Conservation (phyloP, 2,797 vertebrate species). For the Cuniculus paca region DNA sequence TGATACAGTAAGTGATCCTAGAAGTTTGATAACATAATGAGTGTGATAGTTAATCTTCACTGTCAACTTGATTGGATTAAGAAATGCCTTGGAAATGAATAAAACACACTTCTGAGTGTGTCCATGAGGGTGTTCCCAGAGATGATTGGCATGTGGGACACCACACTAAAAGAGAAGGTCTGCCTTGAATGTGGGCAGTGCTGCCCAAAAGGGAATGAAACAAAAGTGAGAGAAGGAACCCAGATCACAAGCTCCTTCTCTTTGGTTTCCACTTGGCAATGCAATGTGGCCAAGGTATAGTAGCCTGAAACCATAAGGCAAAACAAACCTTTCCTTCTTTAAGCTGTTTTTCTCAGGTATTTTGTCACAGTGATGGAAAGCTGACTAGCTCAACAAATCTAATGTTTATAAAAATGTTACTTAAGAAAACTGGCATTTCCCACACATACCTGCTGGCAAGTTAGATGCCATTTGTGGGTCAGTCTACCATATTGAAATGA, state of each 20-base stretch:
- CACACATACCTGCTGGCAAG: neutral
- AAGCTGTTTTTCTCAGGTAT: neutral
- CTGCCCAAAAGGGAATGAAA: neutral
- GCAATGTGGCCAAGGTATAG: neutral
- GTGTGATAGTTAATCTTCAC: neutral
- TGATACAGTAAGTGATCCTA: neutral
- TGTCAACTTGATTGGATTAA: neutral
- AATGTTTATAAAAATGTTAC: neutral
- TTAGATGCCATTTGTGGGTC: neutral
- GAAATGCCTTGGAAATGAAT: neutral
- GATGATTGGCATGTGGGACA: neutral
- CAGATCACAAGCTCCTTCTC: neutral
- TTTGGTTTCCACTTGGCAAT: neutral
- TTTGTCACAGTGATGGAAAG: neutral
- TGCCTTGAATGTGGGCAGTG: neutral
- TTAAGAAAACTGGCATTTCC: neutral
- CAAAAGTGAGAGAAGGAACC: neutral
- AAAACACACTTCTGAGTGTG: neutral
- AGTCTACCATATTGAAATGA: constrained; percentile 16
- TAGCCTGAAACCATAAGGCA: neutral
- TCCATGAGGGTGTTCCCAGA: neutral
- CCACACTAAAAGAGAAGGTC: neutral
- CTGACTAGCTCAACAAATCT: neutral
- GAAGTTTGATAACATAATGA: neutral
- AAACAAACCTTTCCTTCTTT: neutral